Conservation (phyloP, 2,888 invertebrate genomes). For the Fissipunctia ypsillon region DNA sequence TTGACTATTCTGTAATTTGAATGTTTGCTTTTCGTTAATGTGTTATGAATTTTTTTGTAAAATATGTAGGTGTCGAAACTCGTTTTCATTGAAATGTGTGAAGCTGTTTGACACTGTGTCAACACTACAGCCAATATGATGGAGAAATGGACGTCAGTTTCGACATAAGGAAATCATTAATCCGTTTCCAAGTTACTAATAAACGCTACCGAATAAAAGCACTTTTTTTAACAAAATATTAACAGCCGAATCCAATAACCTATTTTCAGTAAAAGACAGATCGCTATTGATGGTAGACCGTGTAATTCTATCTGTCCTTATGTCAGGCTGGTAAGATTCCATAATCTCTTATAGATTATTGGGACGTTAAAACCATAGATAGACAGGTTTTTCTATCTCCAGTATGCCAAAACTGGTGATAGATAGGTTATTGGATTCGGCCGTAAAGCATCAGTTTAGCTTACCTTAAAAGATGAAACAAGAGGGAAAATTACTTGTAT, state of each 20-base stretch:
- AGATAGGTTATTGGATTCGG: no score
- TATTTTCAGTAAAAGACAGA: no score
- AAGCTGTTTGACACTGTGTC: background rate
- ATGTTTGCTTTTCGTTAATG: conserved; percentile 37
- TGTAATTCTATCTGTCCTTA: no score
- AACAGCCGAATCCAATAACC: no score
- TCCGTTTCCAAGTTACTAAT: background rate
- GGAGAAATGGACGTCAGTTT: background rate
- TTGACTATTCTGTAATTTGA: conserved; percentile 41
- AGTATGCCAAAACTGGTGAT: no score
- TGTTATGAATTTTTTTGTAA: conserved; percentile 26
- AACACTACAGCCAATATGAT: background rate
- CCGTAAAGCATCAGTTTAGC: background rate
- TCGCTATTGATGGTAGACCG: no score
- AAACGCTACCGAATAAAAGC: background rate
- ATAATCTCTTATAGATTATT: no score
- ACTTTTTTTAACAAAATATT: background rate
- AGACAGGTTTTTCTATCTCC: no score
- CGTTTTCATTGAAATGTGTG: background rate
- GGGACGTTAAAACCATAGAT: no score
- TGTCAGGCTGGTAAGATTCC: no score
- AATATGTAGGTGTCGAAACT: conserved; percentile 2
- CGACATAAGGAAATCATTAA: background rate
- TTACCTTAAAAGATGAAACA: background rate
- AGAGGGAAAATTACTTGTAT: no score